Evolutionary conservation across 2,113 vertebrate genomes (phyloP), one percentile per base, ranked within the genome.

Genomic region (Octodon degus): DNA sequence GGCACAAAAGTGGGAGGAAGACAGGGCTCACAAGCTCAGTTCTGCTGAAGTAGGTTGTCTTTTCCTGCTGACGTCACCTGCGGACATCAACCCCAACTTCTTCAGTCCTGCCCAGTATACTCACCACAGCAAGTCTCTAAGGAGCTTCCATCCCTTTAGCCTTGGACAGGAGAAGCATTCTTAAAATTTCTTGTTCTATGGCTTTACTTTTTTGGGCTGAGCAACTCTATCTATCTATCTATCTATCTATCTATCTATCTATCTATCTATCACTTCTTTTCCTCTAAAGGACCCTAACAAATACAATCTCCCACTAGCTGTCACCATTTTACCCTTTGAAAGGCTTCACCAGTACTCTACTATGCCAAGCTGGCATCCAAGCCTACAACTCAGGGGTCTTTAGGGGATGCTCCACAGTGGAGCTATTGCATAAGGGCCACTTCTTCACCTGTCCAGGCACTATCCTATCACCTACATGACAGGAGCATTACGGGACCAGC

Each of bases 401-500:
- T 37, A 12, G 24, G 2, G 20, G 85, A 17, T 19, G 25, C 10
- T 14, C n/a, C 24, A 76, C 40, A 63, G 12, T 24, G 10, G 27
- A 16, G 20, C 25, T 77, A 8, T 0, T 27, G 14, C 20, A 32
- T 2, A 4, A 19, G 37, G 24, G 24, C 16, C 20, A 2, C 30
- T 25, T 22, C 1, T 11, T 30, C 14, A 24, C 10, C 6, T 11
- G 6, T 22, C 19, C 34, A 81, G 79, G 40, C 55, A 74, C n/a
- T 40, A 16, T 10, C 37, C 1, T 74, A 13, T 43, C 37, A 2
- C 14, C 14, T 1, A 4, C 32, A 1, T 47, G 13, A 24, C 20
- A 2, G n/a, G 43, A 27, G 53, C 32, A 20, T 2, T 16, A 13
- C 1, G 0, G 5, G 24, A 22, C 3, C 30, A 22, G 6, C 12